Percentiles rank a stretch among this genome's conserved stretches.
Evolutionary conservation across 2,113 vertebrate species (phyloP).

Genomic region (Lamprologus speciosus): DNA sequence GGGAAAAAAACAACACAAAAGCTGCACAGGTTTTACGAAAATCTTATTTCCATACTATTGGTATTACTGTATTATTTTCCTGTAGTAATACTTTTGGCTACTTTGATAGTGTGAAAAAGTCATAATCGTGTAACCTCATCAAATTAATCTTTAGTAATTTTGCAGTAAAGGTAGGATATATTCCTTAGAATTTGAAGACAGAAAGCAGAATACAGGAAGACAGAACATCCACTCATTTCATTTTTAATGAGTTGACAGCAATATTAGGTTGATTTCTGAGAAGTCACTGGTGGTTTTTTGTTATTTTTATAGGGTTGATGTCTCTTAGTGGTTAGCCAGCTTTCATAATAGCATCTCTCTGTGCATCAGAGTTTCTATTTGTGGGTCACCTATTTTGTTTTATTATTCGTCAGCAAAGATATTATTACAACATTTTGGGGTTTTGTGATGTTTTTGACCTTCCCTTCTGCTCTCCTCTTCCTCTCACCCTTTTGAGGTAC

Average conservation of each 20-base stretch:
- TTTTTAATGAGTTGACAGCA: background rate
- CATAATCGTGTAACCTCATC: accelerated
- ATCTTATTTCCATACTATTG: background rate
- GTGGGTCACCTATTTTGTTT: background rate
- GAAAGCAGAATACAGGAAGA: background rate
- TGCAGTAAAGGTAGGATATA: background rate
- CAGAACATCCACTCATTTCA: background rate
- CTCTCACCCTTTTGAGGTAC: background rate
- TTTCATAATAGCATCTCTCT: background rate
- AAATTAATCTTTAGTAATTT: background rate
- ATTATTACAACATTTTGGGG: background rate
- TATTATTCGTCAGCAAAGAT: background rate
- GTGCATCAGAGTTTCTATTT: background rate
- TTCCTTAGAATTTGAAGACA: background rate
- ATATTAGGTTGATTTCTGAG: background rate
- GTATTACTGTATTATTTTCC: background rate
- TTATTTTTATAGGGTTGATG: background rate
- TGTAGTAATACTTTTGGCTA: accelerated
- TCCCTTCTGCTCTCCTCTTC: background rate
- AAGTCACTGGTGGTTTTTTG: background rate
- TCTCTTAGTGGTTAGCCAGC: background rate
- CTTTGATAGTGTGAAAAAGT: background rate
- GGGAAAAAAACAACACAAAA: background rate
- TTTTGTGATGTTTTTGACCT: background rate
- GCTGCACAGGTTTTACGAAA: background rate